Percentiles rank a stretch among this genome's conserved stretches.
Evolutionary conservation across 2,888 invertebrate species (phyloP).

Genomic region (Himalopsyche tibetana): DNA sequence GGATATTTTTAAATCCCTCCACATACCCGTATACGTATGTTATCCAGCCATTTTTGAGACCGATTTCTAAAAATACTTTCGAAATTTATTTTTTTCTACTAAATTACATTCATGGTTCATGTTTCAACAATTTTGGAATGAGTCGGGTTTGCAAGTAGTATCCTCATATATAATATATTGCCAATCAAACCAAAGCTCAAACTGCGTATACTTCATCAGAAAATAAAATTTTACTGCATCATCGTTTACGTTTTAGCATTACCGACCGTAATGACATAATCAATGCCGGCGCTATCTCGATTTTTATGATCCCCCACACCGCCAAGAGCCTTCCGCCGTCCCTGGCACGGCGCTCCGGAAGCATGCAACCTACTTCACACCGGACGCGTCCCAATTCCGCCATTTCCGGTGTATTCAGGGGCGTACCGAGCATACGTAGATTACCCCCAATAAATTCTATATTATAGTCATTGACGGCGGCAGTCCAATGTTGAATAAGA

Average conservation of each 20-base stretch:
- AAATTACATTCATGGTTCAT: too few species aligned
- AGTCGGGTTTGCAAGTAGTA: too few species aligned
- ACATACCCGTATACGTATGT: too few species aligned
- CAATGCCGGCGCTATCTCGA: conserved; percentile 38
- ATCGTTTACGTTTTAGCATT: conserved; percentile 20
- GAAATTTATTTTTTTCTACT: too few species aligned
- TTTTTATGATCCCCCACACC: conserved; percentile 19
- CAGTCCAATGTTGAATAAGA: not conserved
- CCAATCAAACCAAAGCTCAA: not conserved
- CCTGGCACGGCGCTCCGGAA: conserved; percentile 39
- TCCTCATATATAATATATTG: too few species aligned
- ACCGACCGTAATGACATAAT: conserved; percentile 35
- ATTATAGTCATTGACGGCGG: not conserved
- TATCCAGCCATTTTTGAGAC: too few species aligned
- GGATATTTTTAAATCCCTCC: too few species aligned
- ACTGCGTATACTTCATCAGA: not conserved
- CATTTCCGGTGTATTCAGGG: conserved; percentile 40
- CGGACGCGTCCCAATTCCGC: conserved; percentile 50
- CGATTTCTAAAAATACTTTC: too few species aligned
- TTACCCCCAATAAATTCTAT: not conserved
- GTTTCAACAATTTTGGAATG: too few species aligned
- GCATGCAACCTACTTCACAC: conserved; percentile 48
- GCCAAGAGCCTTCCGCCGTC: conserved; percentile 16
- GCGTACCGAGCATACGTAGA: conserved; percentile 2
- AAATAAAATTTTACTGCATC: conserved; percentile 26